Base-by-base conservation (phyloP, 2,888 invertebrate genomes). In the Melieria picta region DNA sequence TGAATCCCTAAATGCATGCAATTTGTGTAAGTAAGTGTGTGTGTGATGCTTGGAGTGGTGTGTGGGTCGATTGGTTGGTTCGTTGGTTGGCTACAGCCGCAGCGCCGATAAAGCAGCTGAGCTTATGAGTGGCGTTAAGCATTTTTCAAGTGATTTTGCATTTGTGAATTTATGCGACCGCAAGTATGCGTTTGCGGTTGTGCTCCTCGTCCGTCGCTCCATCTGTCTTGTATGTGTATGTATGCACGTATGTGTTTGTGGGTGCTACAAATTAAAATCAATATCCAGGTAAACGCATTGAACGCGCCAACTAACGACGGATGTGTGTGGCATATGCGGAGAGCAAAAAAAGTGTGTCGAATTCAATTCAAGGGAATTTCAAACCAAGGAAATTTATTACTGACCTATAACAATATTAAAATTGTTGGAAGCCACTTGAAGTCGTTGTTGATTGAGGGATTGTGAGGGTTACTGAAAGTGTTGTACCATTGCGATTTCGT, bases 101-200 rank as follows among this genome's bases (percentile, higher is more conserved):
- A 45, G 5, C 13, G 10, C 30, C 13, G 43, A 42, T 50, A 68
- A 60, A 45, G 45, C 48, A 16, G 13, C 42, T 30, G 30, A 30
- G 30, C 67, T 62, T 55, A 61, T 69, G 69, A 62, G 50, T 66
- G 71, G 71, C 46, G 42, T 57, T 66, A 48, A 62, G 48, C 58
- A 71, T 47, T 47, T 48, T 61, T 63, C 65, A 61, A 48, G 56
- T 56, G 66, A 56, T 62, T 62, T 62, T 55, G 42, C 47, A 60
- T 43, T 30, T 42, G 60, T 55, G 46, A 68, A 69, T 69, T 62
- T 69, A 62, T 69, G 62, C 55, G 62, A 48, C 62, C 69, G 13
- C 65, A 65, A 65, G 60, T 50, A n/a, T 16, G 43, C 52, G 4
- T 47, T n/a, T 57, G 47, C 42, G 16, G 16, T n/a, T 69, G 52